Base-by-base conservation (phyloP, 2,113 vertebrate genomes). In the Ophthalmolycus amberensis region DNA sequence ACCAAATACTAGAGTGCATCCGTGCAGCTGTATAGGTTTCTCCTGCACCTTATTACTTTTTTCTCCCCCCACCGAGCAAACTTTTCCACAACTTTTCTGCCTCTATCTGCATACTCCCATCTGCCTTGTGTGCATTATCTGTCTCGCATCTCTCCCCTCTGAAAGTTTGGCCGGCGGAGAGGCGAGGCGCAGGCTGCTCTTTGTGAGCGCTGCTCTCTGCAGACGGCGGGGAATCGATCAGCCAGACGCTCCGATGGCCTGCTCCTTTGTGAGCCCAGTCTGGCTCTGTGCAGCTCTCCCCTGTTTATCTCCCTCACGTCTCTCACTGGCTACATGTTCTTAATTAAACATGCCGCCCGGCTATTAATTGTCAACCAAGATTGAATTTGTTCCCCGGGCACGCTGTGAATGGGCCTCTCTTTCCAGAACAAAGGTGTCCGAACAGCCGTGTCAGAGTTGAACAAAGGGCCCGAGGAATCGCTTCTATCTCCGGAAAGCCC, bases 291-390 rank as follows among this genome's bases (percentile, higher is more conserved):
- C 86, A 82, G 78, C 92, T 84, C 83, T 82, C 83, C 90, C 84
- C 92, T 94, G 92, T 93, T 94, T 95, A 93, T 95, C 94, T 93
- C 91, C 87, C 87, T 77, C 80, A 83, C 84, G 92, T 93, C 89
- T 56, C 88, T 86, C 48, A 85, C 82, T 79, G 91, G 83, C 90
- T 92, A 90, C 90, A 90, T 87, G 88, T 91, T 94, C 93, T 95
- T 95, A 95, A 94, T 94, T 95, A 95, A 94, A 95, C 93, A 92
- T 87, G 92, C 91, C 81, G 89, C 82, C 82, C 77, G 86, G 92
- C 91, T 94, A 94, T 96, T 94, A 94, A 95, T 95, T 95, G 94
- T 93, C 88, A 92, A 90, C 93, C 90, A 91, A 32, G 85, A 92
- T 95, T 95, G 90, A 92, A 94, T 94, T 94, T 94, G 93, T 94